Base-by-base conservation (phyloP, 2,113 vertebrate species). In the Sakesphorus luctuosus region DNA sequence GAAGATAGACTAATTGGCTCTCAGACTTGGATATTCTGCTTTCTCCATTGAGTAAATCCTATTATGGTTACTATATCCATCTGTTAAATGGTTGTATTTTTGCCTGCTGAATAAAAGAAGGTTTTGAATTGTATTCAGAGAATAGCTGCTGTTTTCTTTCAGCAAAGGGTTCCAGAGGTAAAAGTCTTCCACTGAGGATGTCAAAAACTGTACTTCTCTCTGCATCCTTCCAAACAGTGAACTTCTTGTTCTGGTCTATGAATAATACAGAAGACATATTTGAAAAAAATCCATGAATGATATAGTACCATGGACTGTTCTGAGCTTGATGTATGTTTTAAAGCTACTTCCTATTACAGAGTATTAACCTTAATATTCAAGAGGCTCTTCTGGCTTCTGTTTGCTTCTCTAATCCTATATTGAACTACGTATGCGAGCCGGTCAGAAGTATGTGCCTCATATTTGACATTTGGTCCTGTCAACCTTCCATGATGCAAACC, bases 61-160 rank as follows among this genome's bases (percentile, higher is more conserved):
- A 50, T 90, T 87, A 72, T 47, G 35, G 24, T 80, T 87, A 46
- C 71, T 74, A 36, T 56, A 90, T 63, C 43, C 75, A 79, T 91
- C 59, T 95, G 59, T 69, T 90, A 85, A 80, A 91, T 20, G 4
- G 13, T 72, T 95, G 33, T 43, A 58, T 38, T 85, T 95, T 96
- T 90, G 71, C 38, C 67, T 85, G 36, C 33, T 87, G 50, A 79
- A 85, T 50, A 84, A 79, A 87, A 49, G 7, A 50, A 50, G 67
- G 3, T 83, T 95, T 79, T 85, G 36, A 76, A 56, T 33, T 76
- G 8, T 67, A 46, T 50, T 94, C 46, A 71, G 59, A 83, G 10
- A 90, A 59, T 28, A 21, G 3, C 3, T 69, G 77, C 20, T 73
- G 9, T 66, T 88, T 91, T 87, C 4, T 31, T 85, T 49, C 74